Evolutionary conservation across 2,888 invertebrate genomes (phyloP).

Genomic region (Callyntrura sp.): DNA sequence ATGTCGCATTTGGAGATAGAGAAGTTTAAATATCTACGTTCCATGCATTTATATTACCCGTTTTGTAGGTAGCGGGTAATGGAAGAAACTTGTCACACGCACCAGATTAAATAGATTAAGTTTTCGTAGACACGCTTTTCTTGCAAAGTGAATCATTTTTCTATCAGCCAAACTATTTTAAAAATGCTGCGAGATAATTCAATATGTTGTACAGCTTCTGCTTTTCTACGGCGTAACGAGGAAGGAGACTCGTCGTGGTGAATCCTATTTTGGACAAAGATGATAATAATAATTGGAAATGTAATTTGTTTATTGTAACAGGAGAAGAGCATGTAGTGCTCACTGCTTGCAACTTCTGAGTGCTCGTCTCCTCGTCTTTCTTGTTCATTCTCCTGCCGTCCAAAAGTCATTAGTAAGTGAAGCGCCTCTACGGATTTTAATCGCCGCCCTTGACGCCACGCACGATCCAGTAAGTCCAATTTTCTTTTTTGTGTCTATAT

Average conservation of each 20-base stretch:
- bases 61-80: background rate
- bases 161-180: no score
- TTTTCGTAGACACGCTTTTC: background rate
- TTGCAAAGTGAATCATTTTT: slow-evolving; percentile 10
- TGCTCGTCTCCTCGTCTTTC: slow-evolving; percentile 88
- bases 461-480: slow-evolving; percentile 88
- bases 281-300: slow-evolving; percentile 52
- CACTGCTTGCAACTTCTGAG: slow-evolving; percentile 88
- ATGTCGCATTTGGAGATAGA: background rate
- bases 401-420: slow-evolving; percentile 87
- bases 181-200: no score
- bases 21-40: background rate
- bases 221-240: no score
- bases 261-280: background rate
- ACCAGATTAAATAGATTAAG: background rate
- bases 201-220: no score
- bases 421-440: slow-evolving; percentile 87
- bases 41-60: slow-evolving; percentile 39
- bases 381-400: slow-evolving; percentile 87
- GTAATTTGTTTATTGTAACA: slow-evolving; percentile 81
- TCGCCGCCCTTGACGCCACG: slow-evolving; percentile 88
- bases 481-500: background rate
- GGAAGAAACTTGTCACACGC: slow-evolving; percentile 22
- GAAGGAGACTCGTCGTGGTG: no score
- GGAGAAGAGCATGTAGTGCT: slow-evolving; percentile 88